These are phyloP conservation scores for Tachysurus vachellii DNA, from an alignment of 2,113 vertebrate genomes.

Conservation along the genomic window DNA sequence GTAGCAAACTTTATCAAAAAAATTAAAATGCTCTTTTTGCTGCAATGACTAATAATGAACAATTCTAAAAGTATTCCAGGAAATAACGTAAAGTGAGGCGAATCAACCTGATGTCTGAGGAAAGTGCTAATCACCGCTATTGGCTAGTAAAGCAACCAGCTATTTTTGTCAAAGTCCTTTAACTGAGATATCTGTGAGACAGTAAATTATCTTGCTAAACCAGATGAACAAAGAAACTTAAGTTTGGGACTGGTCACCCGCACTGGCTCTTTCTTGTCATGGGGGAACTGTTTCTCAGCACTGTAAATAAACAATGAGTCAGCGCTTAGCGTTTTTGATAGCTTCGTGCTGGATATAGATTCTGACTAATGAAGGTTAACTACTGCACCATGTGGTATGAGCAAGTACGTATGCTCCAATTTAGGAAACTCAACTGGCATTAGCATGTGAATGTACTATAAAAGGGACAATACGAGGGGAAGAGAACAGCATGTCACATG, in stretches of 20 bases:
- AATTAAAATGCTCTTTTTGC: not conserved
- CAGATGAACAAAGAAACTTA: not conserved
- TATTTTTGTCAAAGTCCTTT: not conserved
- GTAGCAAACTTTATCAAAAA: not conserved
- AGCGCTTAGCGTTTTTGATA: not conserved
- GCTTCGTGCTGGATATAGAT: conserved; percentile 34
- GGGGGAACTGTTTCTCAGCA: conserved; percentile 10
- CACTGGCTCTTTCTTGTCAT: not conserved
- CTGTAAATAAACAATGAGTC: conserved; percentile 44
- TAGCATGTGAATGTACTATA: not conserved
- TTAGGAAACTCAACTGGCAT: not conserved
- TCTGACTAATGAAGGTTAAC: conserved; percentile 46
- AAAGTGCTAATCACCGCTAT: not conserved
- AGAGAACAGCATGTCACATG: not conserved
- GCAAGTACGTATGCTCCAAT: not conserved
- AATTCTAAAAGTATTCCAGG: not conserved
- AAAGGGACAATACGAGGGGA: not conserved
- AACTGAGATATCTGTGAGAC: not conserved
- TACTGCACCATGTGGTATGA: not conserved
- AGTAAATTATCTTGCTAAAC: not conserved
- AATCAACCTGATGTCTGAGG: not conserved
- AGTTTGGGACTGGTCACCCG: not conserved
- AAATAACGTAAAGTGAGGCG: not conserved
- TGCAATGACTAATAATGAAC: not conserved
- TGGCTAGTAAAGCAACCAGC: not conserved